Conservation (phyloP, 2,113 vertebrate species). For the Callipepla californica region DNA sequence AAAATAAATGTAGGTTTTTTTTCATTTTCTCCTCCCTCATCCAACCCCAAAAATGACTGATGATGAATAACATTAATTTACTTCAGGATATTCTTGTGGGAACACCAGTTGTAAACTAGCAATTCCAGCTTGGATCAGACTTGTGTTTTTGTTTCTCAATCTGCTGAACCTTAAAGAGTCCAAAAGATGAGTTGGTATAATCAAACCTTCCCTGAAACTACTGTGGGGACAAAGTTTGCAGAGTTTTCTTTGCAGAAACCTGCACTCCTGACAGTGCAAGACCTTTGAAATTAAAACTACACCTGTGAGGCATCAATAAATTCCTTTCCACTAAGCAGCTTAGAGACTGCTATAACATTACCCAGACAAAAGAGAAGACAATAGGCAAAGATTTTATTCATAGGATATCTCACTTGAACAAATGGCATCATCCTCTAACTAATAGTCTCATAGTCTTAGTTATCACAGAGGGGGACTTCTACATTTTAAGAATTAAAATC, state of each 20-base stretch:
- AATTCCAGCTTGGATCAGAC: not conserved
- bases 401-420: not conserved
- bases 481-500: not conserved
- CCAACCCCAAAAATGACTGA: not conserved
- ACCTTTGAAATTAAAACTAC: not conserved
- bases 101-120: not conserved
- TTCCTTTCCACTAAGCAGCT: not conserved
- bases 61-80: not conserved
- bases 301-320: not conserved
- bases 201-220: not conserved
- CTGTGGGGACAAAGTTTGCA: rapidly evolving
- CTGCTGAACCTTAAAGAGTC: not conserved
- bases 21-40: not conserved
- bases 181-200: not conserved
- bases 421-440: not conserved
- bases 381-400: not conserved
- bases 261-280: not conserved
- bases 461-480: not conserved
- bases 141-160: not conserved
- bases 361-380: not conserved
- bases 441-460: not conserved
- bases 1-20: not conserved
- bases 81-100: not conserved
- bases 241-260: not conserved
- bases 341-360: not conserved